Evolutionary conservation across 2,888 invertebrate genomes (phyloP).

Genomic region (Cylindroiulus punctatus): DNA sequence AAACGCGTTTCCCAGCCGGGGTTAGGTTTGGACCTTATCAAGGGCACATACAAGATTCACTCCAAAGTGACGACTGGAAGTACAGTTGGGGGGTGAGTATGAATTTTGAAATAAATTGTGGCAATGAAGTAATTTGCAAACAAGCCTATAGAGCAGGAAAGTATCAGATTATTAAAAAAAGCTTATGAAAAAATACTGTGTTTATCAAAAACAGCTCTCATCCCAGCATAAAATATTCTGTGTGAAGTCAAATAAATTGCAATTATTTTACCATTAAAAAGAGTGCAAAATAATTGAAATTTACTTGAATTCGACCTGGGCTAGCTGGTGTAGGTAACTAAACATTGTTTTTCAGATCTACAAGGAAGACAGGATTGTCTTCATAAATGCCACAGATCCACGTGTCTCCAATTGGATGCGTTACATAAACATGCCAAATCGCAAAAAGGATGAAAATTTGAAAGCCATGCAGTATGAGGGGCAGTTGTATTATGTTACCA

Average conservation of each 20-base stretch:
- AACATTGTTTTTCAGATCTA: neutral
- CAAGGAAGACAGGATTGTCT: neutral
- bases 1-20: neutral
- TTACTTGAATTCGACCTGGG: too few relatives aligned
- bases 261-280: too few relatives aligned
- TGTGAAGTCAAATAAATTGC: too few relatives aligned
- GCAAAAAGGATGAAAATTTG: neutral
- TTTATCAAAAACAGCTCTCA: too few relatives aligned
- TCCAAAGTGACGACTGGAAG: neutral
- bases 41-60: neutral
- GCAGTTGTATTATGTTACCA: neutral
- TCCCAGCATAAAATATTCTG: too few relatives aligned
- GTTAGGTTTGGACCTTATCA: neutral
- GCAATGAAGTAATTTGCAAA: too few relatives aligned
- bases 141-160: too few relatives aligned
- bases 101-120: too few relatives aligned
- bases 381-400: slow-evolving; percentile 1
- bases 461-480: neutral
- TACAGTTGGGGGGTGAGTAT: neutral
- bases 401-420: neutral
- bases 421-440: neutral
- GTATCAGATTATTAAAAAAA: too few relatives aligned
- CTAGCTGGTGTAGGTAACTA: too few relatives aligned
- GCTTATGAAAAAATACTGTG: too few relatives aligned
- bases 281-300: too few relatives aligned